phyloP scores from a whole-genome alignment of 2,797 vertebrate species.

The Alcedo atthis region DNA sequence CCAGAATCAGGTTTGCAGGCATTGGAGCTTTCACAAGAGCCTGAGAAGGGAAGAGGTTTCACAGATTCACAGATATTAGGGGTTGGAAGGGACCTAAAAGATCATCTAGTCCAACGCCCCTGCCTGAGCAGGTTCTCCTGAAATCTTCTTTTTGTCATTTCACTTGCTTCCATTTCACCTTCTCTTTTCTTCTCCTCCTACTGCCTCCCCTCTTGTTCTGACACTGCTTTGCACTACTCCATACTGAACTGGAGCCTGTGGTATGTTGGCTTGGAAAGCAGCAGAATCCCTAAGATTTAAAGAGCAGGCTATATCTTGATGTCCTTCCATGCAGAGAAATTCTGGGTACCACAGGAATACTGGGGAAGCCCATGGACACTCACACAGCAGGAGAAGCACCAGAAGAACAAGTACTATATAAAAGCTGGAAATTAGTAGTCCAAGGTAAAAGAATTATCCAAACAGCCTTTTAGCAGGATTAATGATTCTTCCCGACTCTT shows the following conservation, averaged over 20 bases:
- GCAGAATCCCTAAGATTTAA: background rate
- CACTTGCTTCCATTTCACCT: background rate
- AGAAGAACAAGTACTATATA: background rate
- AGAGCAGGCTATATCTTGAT: background rate
- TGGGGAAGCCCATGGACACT: background rate
- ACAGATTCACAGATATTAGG: too few species aligned
- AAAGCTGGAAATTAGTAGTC: background rate
- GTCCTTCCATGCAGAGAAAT: background rate
- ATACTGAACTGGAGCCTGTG: background rate
- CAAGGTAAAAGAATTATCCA: background rate
- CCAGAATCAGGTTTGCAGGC: slow-evolving; percentile 28
- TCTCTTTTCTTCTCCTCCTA: background rate
- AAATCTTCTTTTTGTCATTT: background rate
- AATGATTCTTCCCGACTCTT: background rate
- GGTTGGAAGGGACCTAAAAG: too few species aligned
- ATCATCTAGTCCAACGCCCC: too few species aligned
- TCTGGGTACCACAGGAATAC: background rate
- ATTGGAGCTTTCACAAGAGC: background rate
- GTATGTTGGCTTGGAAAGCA: background rate
- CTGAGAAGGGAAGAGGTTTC: background rate
- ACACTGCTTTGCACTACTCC: background rate
- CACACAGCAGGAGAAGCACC: background rate
- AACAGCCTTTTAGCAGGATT: background rate
- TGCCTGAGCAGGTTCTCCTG: background rate
- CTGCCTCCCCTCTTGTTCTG: background rate